These are phyloP conservation scores for Dorcus parallelipipedus DNA, from an alignment of 2,888 invertebrate species.

Conservation along the genomic window DNA sequence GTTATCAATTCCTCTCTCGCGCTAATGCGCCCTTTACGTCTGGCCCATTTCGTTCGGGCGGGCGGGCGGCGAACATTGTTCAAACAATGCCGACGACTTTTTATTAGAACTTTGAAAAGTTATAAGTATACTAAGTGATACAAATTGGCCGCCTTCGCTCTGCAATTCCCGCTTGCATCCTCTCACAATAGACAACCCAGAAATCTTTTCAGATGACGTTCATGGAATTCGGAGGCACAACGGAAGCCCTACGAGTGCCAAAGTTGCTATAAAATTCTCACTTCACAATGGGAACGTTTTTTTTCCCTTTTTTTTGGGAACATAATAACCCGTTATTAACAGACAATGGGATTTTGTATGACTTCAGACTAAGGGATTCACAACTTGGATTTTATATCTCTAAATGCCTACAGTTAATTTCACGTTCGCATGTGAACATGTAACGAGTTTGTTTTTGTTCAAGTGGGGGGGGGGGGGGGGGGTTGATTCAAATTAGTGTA, in stretches of 20 bases:
- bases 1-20: background rate
- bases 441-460: background rate
- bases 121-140: conserved; percentile 3
- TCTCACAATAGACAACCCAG: conserved; percentile 16
- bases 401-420: background rate
- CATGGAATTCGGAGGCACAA: conserved; percentile 14
- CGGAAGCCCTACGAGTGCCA: conserved; percentile 31
- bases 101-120: conserved; percentile 7
- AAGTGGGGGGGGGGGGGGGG: no score
- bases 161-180: conserved; percentile 1
- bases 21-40: conserved; percentile 14
- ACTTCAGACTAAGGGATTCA: no score
- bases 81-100: conserved; percentile 20
- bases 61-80: conserved; percentile 11
- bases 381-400: no score
- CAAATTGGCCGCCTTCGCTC: background rate
- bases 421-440: background rate
- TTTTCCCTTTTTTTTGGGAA: conserved; percentile 13
- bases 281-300: conserved; percentile 28
- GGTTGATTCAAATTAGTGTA: no score
- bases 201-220: conserved; percentile 24
- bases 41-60: conserved; percentile 22
- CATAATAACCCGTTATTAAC: no score
- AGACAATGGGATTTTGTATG: no score
- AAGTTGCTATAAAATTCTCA: conserved; percentile 33